Base-by-base conservation (phyloP, 2,888 invertebrate genomes). In the Cantharis rufa region DNA sequence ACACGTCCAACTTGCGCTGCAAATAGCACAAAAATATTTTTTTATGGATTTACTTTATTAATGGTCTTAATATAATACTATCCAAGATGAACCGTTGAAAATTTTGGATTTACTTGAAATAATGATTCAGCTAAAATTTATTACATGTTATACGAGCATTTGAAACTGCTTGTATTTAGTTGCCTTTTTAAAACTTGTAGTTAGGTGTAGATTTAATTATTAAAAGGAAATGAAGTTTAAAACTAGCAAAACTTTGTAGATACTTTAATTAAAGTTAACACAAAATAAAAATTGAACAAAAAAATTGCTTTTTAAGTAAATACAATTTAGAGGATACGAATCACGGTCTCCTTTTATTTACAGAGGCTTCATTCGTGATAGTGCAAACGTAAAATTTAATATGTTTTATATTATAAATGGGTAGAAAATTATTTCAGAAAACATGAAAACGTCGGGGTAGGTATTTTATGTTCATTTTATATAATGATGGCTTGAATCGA, bases 181-280 rank as follows among this genome's bases (percentile, higher is more conserved):
- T n/a, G 48, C 48, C n/a, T 13, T n/a, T 48, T 48, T 48, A 48
- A 13, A 48, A 48, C n/a, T n/a, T 48, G n/a, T 48, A 7, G 48
- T 48, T 48, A n/a, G 7, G 48, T 48, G n/a, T 48, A 48, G 5
- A n/a, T 48, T 48, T 48, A 48, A 48, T 48, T 48, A 48, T 48
- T n/a, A n/a, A 48, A 48, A n/a, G 48, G n/a, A 48, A 48, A n/a
- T 48, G 48, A 48, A 48, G 48, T 48, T 48, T 48, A 7, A 5
- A 48, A 48, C 48, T 48, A 48, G n/a, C 7, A n/a, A 48, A 48
- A 48, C 48, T 48, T n/a, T n/a, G 48, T n/a, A 48, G 48, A n/a
- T 48, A n/a, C 64, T 68, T 63, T 63, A 32, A 76, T 72, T 76
- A 73, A 73, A 77, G 73, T 77, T 77, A 73, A 16, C 21, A 63